Evolutionary conservation across 92 coral and sea anemone species (phyloP).

Genomic region (Muricea muricata): DNA sequence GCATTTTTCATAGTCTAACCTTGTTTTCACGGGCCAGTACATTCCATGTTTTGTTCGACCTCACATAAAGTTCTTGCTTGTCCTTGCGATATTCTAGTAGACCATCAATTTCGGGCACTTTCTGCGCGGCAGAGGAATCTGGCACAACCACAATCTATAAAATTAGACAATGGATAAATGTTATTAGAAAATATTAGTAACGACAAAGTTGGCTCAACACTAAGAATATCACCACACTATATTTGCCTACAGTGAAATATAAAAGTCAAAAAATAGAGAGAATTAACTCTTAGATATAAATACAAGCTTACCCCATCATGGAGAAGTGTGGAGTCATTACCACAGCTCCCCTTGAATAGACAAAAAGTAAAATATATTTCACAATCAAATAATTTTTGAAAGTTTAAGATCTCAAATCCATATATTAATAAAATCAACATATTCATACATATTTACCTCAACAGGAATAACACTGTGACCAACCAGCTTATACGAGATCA

Average conservation of each 20-base stretch:
- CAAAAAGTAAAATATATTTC: background rate
- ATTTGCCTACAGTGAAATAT: no score
- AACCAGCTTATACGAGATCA: background rate
- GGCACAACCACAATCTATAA: background rate
- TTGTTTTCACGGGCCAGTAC: background rate
- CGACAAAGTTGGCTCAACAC: no score
- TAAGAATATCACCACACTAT: no score
- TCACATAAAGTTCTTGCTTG: background rate
- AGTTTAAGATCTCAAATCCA: no score
- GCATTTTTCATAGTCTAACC: no score
- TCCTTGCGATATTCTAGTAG: constrained; percentile 4
- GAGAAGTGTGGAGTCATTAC: background rate
- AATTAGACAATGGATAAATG: background rate
- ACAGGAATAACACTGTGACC: background rate
- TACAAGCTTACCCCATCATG: background rate
- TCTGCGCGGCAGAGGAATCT: background rate
- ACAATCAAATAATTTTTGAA: no score
- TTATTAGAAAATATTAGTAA: background rate
- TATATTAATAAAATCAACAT: no score
- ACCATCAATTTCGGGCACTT: background rate
- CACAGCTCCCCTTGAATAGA: background rate
- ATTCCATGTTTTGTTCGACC: constrained; percentile 5
- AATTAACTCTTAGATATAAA: no score
- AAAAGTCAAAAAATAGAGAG: no score
- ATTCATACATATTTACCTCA: background rate